Evolutionary conservation across 2,888 invertebrate genomes (phyloP).

Genomic region (Siphonodentalium dalli): DNA sequence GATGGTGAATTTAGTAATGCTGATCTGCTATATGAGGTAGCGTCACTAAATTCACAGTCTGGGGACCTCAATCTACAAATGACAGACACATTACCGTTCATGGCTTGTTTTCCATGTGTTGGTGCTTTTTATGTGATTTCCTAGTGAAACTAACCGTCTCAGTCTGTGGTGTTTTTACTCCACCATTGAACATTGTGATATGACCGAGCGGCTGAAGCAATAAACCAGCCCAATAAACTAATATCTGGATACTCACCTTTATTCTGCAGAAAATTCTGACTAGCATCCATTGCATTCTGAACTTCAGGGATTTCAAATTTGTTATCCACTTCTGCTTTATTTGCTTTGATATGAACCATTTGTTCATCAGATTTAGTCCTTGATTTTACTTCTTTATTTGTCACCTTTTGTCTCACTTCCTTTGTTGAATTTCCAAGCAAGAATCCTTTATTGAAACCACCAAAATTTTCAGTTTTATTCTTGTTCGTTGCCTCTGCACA

Average conservation of each 20-base stretch:
- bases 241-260: conserved; percentile 32
- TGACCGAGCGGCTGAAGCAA: too few relatives aligned
- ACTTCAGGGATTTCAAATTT: conserved; percentile 49
- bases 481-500: neutral
- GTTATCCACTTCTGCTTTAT: conserved; percentile 30
- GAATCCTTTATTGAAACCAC: conserved; percentile 61
- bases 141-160: too few relatives aligned
- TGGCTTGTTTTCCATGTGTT: too few relatives aligned
- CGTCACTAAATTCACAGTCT: too few relatives aligned
- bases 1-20: too few relatives aligned
- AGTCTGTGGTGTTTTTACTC: too few relatives aligned
- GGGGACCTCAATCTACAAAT: too few relatives aligned
- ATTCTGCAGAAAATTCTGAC: conserved; percentile 35
- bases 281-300: conserved; percentile 47
- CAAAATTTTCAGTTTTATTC: conserved; percentile 35
- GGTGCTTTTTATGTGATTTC: too few relatives aligned
- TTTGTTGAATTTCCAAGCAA: conserved; percentile 43
- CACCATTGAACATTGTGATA: neutral
- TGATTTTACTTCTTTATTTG: too few relatives aligned
- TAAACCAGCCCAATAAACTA: neutral
- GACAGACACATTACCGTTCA: too few relatives aligned
- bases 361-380: conserved; percentile 30
- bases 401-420: neutral
- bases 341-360: conserved; percentile 50
- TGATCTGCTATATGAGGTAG: too few relatives aligned